Conservation (phyloP, 2,113 vertebrate species). For the Ascaphus truei region DNA sequence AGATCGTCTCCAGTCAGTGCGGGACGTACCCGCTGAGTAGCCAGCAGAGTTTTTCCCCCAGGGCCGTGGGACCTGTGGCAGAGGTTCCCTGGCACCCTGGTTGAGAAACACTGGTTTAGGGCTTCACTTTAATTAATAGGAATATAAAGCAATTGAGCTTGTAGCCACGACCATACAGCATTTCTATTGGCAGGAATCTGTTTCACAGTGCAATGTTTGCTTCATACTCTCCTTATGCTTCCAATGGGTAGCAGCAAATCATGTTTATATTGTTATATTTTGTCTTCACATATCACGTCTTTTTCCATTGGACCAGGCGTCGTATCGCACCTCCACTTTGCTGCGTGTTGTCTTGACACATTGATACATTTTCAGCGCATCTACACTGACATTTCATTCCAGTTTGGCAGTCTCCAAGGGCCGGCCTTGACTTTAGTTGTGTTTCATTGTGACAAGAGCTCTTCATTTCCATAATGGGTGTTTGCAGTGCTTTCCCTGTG, state of each 20-base stretch:
- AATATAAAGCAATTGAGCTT: too few species aligned
- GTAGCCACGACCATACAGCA: too few species aligned
- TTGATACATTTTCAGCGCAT: neutral
- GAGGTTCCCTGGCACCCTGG: too few species aligned
- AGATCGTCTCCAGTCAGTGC: too few species aligned
- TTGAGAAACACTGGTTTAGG: too few species aligned
- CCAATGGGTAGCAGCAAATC: neutral
- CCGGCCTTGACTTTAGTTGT: neutral
- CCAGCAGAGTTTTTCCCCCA: too few species aligned
- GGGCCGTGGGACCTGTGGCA: too few species aligned
- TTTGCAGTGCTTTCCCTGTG: conserved; percentile 3
- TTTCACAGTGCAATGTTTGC: too few species aligned
- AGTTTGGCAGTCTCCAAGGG: neutral
- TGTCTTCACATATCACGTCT: neutral
- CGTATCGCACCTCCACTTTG: neutral
- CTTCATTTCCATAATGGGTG: neutral
- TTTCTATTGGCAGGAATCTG: too few species aligned
- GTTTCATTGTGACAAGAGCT: conserved; percentile 8
- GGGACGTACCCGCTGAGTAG: too few species aligned
- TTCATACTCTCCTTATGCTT: too few species aligned
- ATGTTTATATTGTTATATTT: neutral
- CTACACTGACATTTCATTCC: conserved; percentile 8
- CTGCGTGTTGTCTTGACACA: neutral
- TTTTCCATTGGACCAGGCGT: neutral
- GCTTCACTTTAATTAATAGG: too few species aligned